phyloP scores from a whole-genome alignment of 2,797 vertebrate species.

The Chloroceryle inda region DNA sequence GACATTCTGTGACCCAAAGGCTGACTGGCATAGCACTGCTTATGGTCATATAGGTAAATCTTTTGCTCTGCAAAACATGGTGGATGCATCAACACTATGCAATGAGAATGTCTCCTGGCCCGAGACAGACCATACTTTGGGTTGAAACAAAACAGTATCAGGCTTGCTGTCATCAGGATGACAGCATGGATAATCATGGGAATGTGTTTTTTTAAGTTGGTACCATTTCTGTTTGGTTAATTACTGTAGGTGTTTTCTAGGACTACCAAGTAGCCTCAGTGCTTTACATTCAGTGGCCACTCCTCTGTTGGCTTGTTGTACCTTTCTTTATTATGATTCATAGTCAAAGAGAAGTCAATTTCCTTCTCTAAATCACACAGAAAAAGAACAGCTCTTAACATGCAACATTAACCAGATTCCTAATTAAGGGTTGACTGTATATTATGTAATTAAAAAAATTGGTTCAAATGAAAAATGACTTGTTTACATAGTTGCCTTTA shows the following conservation, averaged over 20 bases:
- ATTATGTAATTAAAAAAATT: not conserved
- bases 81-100: fast-evolving
- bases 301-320: not conserved
- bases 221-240: not conserved
- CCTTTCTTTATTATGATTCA: not conserved
- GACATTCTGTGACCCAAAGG: not conserved
- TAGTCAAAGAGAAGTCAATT: not conserved
- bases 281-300: not conserved
- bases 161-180: not conserved
- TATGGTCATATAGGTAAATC: not conserved
- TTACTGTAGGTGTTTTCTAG: not conserved
- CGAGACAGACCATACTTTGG: not conserved
- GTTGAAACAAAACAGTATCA: not conserved
- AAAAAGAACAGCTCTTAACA: not conserved
- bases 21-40: not conserved
- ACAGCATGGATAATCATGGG: not conserved
- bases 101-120: not conserved
- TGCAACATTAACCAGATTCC: not conserved
- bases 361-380: not conserved
- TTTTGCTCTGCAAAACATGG: not conserved
- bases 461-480: not conserved
- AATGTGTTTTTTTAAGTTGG: not conserved
- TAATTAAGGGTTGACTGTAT: not conserved
- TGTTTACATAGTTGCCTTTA: not conserved
- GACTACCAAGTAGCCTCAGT: not conserved